Base-by-base conservation (phyloP, 2,797 vertebrate species). In the Falco rusticolus region DNA sequence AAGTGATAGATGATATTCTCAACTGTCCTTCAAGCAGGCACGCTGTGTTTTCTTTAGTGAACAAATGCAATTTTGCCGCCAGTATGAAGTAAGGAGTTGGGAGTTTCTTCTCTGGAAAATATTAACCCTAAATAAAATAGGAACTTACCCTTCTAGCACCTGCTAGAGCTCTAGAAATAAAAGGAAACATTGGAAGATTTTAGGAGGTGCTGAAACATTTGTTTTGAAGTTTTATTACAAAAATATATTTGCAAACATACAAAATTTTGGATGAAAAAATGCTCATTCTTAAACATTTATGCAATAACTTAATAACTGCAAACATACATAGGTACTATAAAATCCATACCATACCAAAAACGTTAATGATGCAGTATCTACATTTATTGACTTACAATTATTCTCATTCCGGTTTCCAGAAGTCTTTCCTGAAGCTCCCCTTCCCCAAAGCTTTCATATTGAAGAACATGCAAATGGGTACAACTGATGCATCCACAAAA, bases 191-290 rank as follows among this genome's bases (percentile, higher is more conserved):
- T 21, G 29, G 37, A 86, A 91, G 61, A 77, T 89, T 94, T 93
- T 97, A 97, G 83, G 97, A 98, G 97, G 97, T 98, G 96, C 96
- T 97, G 97, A 98, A 98, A 98, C 95, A 93, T 97, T 97, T 94
- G 96, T 98, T 98, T 98, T 98, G 96, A 97, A 97, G 79, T 98
- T 98, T 98, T 98, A 98, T 98, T 98, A 98, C 97, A 98, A 98
- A 98, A 98, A 98, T 98, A 98, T 98, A 98, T 98, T 98, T 98
- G 98, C 98, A 98, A 98, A 98, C 97, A 98, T 98, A 98, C 98
- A 98, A 98, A 98, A 98, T 96, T 98, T 97, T 97, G 96, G 97
- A 98, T 98, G 98, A 98, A 98, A 96, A 98, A 98, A 98, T 89
- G 98, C 94, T 98, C 93, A 97, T 98, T 97, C 97, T 97, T 98